Conservation (phyloP, 2,113 vertebrate species). For the Heterocephalus glaber region DNA sequence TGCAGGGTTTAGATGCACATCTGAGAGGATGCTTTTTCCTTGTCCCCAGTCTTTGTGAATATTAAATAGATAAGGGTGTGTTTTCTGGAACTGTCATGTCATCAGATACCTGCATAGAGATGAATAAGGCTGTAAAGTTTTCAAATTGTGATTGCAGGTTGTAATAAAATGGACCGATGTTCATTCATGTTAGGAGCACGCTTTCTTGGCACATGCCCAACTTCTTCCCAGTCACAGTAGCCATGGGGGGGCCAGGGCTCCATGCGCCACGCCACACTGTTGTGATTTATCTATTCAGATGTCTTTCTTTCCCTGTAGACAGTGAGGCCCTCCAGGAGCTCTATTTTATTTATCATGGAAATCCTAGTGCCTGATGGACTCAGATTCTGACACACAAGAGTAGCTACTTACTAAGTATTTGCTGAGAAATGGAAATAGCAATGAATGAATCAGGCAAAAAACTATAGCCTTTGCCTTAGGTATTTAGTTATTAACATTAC, state of each 20-base stretch:
- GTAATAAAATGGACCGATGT: background rate
- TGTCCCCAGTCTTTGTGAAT: conserved; percentile 57
- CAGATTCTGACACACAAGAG: background rate
- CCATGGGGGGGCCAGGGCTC: background rate
- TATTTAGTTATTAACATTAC: conserved; percentile 50
- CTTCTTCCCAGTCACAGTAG: background rate
- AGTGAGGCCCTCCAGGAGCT: background rate
- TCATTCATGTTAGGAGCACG: background rate
- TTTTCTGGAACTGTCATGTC: conserved; percentile 61
- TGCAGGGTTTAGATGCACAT: conserved; percentile 75
- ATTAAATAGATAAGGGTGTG: conserved; percentile 36
- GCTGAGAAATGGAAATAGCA: conserved; percentile 27
- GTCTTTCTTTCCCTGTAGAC: conserved; percentile 38
- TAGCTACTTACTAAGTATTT: conserved; percentile 58
- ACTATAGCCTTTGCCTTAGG: background rate
- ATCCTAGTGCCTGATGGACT: background rate
- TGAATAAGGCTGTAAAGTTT: conserved; percentile 32
- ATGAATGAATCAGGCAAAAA: conserved; percentile 34
- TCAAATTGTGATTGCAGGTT: conserved; percentile 26
- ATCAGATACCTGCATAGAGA: background rate
- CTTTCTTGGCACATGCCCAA: background rate
- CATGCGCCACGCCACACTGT: background rate
- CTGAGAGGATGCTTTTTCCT: conserved; percentile 50
- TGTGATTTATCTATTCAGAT: conserved; percentile 22
- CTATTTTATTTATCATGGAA: conserved; percentile 21